These are phyloP conservation scores for Propithecus coquereli DNA, from an alignment of 2,113 vertebrate species.

Conservation along the genomic window DNA sequence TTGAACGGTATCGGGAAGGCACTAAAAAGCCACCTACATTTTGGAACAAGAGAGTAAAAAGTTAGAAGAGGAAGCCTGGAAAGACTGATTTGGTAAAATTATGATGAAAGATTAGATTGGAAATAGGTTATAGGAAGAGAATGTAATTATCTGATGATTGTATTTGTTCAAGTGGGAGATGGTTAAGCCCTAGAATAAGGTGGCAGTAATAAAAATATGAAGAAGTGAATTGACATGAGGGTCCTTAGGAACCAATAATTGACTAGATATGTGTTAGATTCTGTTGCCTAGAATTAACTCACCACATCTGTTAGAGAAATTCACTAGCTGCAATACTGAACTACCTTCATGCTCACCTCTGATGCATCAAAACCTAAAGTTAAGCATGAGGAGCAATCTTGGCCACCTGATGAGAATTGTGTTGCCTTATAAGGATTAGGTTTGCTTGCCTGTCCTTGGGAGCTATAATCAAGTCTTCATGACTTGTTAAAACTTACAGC, in stretches of 20 bases:
- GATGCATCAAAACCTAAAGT: background rate
- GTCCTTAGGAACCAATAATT: background rate
- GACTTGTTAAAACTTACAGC: background rate
- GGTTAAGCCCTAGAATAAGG: background rate
- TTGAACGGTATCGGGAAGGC: background rate
- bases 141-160: background rate
- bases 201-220: background rate
- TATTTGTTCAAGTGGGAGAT: background rate
- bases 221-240: background rate
- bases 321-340: background rate
- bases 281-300: background rate
- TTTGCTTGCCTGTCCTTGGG: background rate
- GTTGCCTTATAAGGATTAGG: background rate
- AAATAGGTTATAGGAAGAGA: constrained; percentile 8
- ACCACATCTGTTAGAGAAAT: background rate
- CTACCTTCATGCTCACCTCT: background rate
- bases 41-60: background rate
- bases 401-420: background rate
- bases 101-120: constrained; percentile 6
- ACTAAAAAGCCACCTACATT: background rate
- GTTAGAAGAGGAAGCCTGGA: background rate
- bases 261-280: background rate
- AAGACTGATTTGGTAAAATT: constrained; percentile 24
- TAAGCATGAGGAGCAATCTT: background rate
- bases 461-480: background rate